Conservation (phyloP, 2,888 invertebrate genomes). For the Acronicta leporina region DNA sequence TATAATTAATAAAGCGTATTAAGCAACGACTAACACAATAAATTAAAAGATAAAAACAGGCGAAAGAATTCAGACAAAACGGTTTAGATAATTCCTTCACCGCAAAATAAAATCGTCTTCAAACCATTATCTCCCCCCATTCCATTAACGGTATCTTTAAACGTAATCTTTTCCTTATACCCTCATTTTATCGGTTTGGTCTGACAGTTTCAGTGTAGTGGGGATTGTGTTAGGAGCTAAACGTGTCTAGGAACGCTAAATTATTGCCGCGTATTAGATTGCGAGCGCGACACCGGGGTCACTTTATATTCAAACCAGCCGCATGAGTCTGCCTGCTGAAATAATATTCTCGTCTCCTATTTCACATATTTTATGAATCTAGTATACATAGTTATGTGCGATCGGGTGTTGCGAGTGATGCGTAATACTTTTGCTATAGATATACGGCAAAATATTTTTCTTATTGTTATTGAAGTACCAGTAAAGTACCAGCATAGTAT, state of each 20-base stretch:
- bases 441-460: no score
- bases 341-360: slow-evolving; percentile 26
- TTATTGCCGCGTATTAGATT: slow-evolving; percentile 48
- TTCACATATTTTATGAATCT: slow-evolving; percentile 17
- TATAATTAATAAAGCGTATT: no score
- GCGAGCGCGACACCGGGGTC: slow-evolving; percentile 28
- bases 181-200: slow-evolving; percentile 23
- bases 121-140: slow-evolving; percentile 13
- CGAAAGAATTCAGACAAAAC: slow-evolving; percentile 6
- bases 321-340: slow-evolving; percentile 11
- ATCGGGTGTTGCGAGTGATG: no score
- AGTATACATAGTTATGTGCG: no score
- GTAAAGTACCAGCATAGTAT: no score
- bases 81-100: slow-evolving; percentile 7
- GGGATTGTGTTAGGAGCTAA: slow-evolving; percentile 13
- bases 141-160: slow-evolving; percentile 20
- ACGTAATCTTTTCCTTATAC: slow-evolving; percentile 25
- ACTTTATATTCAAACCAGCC: slow-evolving; percentile 34
- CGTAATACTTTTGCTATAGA: no score
- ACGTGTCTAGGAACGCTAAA: slow-evolving; percentile 53
- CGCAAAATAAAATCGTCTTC: slow-evolving; percentile 24
- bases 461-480: no score
- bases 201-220: slow-evolving; percentile 25
- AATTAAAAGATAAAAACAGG: background rate
- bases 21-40: no score